Evolutionary conservation across 2,797 vertebrate species (phyloP).

Genomic region (Pampus argenteus): DNA sequence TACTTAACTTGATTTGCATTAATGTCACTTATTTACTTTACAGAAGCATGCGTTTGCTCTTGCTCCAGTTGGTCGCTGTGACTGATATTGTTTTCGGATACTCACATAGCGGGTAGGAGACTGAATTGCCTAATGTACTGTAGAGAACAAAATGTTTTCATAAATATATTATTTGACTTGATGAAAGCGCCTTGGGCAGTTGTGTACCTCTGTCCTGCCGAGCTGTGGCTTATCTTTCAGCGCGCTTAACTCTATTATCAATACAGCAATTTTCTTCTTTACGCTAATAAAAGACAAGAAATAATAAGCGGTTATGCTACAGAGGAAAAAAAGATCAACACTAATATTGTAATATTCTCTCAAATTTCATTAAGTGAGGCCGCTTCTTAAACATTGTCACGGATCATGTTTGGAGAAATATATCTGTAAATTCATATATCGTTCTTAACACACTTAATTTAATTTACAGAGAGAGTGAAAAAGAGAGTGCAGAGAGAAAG

Average conservation of each 20-base stretch:
- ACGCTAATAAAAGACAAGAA: too few relatives aligned
- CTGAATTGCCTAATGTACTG: conserved; percentile 77
- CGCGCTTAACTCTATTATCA: conserved; percentile 58
- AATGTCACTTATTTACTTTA: conserved; percentile 66
- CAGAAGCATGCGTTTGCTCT: conserved; percentile 46
- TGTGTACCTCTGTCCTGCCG: conserved; percentile 56
- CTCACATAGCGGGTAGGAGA: conserved; percentile 58
- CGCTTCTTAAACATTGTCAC: conserved; percentile 22
- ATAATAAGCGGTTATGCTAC: conserved; percentile 50
- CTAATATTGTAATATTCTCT: conserved; percentile 42
- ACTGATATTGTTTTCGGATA: conserved; percentile 73
- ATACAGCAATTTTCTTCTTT: conserved; percentile 44
- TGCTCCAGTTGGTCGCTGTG: conserved; percentile 67
- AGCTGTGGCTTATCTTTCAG: conserved; percentile 50
- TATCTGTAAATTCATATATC: conserved; percentile 43
- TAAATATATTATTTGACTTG: conserved; percentile 77
- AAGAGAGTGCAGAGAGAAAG: conserved; percentile 14
- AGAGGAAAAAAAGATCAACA: conserved; percentile 22
- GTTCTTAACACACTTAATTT: conserved; percentile 41
- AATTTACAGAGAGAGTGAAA: conserved; percentile 49
- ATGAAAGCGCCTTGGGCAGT: conserved; percentile 61
- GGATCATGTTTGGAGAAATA: conserved; percentile 3
- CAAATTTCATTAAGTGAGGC: conserved; percentile 35
- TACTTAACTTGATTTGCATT: conserved; percentile 75
- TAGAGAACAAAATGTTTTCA: conserved; percentile 72